Conservation (phyloP, 2,888 invertebrate species). For the Flexamia atlantica region DNA sequence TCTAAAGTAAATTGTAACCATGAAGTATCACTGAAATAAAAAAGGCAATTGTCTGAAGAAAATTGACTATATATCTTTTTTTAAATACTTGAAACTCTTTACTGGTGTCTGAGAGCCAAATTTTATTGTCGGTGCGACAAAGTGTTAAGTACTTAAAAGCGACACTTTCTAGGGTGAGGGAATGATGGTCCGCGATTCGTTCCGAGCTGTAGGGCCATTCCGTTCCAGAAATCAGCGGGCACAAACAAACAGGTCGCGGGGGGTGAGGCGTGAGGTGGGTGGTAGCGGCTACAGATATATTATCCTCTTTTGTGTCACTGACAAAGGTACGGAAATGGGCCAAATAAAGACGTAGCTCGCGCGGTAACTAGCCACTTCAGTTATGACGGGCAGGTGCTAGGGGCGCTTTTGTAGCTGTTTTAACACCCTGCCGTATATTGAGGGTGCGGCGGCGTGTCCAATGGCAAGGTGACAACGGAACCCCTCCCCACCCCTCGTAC, state of each 20-base stretch:
- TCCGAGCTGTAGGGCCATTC: slow-evolving; percentile 44
- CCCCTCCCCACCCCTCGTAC: not conserved
- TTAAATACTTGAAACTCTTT: too few species aligned
- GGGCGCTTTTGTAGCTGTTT: slow-evolving; percentile 35
- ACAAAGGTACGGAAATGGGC: slow-evolving; percentile 53
- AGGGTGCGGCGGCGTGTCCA: slow-evolving; percentile 47
- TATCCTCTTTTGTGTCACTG: slow-evolving; percentile 30
- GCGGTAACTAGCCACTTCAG: slow-evolving; percentile 50
- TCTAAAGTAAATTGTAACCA: too few species aligned
- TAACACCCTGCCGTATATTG: slow-evolving; percentile 51
- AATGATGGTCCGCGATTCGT: slow-evolving; percentile 19
- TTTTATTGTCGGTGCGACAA: slow-evolving; percentile 8
- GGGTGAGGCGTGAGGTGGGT: slow-evolving; percentile 22
- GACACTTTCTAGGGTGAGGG: slow-evolving; percentile 22
- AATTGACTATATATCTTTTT: too few species aligned
- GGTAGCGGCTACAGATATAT: slow-evolving; percentile 53
- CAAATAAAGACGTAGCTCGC: slow-evolving; percentile 41
- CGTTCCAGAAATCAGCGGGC: slow-evolving; percentile 47
- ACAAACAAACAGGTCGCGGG: slow-evolving; percentile 43
- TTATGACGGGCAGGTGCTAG: slow-evolving; percentile 53
- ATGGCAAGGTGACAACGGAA: slow-evolving; percentile 46
- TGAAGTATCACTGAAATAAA: too few species aligned
- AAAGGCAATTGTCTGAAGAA: too few species aligned
- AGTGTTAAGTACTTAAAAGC: slow-evolving; percentile 29
- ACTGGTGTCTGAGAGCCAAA: too few species aligned